Conservation (phyloP, 1,140 invertebrate genomes). For the Caenorhabditis inopinata region DNA sequence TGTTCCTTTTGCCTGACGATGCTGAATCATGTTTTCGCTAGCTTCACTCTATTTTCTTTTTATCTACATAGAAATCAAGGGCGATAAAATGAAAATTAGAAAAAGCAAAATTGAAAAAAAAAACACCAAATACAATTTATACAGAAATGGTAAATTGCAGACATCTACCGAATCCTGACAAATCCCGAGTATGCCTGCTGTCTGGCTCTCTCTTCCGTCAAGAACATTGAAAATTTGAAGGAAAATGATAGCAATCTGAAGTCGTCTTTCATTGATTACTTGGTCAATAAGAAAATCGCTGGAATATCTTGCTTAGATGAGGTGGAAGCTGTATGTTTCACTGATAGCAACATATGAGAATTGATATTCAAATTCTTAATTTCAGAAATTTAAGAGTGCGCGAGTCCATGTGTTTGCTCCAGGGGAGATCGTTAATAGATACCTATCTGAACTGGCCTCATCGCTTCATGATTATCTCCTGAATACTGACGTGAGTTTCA, state of each 20-base stretch:
- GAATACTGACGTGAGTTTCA: slow-evolving; percentile 2
- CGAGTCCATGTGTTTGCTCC: background rate
- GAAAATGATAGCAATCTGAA: background rate
- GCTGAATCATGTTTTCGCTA: slow-evolving; percentile 19
- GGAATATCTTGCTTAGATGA: background rate
- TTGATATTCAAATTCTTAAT: background rate
- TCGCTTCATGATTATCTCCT: background rate
- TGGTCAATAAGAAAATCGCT: background rate
- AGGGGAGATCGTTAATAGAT: background rate
- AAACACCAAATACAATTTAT: background rate
- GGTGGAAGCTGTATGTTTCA: background rate
- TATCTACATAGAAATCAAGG: background rate
- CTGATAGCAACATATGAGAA: background rate
- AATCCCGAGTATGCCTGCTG: slow-evolving; percentile 1
- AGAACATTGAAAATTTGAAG: background rate
- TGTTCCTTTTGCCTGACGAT: too few relatives aligned
- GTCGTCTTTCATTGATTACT: background rate
- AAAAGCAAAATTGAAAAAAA: background rate
- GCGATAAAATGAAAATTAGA: background rate
- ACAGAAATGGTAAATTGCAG: background rate
- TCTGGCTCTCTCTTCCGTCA: background rate
- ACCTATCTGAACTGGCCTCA: background rate
- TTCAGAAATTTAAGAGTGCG: slow-evolving; percentile 23
- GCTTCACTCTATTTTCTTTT: background rate
- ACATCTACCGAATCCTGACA: background rate